phyloP scores from a whole-genome alignment of 2,113 vertebrate genomes.

The Falco punctatus region DNA sequence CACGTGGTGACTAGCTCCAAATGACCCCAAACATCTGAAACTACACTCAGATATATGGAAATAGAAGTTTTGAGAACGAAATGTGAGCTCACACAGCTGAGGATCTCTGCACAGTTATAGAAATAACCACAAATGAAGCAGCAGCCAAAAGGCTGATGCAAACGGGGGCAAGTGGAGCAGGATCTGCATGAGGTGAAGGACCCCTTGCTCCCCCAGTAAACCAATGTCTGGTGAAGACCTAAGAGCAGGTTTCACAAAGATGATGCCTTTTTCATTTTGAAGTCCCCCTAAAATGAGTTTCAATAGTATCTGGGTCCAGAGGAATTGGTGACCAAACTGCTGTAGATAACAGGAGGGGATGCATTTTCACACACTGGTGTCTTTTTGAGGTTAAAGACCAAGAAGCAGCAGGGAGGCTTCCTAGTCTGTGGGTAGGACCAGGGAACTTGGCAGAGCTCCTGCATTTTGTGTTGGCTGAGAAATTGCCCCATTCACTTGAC shows the following conservation, averaged over 20 bases:
- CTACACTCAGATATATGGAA: not conserved
- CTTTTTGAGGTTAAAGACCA: not conserved
- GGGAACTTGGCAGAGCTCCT: not conserved
- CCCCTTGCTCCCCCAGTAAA: not conserved
- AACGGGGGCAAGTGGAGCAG: not conserved
- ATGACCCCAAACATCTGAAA: not conserved
- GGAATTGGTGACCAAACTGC: not conserved
- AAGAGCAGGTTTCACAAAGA: not conserved
- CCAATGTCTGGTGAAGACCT: not conserved
- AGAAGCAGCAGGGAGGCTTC: conserved; percentile 33
- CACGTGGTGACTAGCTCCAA: not conserved
- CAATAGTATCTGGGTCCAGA: not conserved
- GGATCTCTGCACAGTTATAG: not conserved
- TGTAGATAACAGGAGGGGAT: not conserved
- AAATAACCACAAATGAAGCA: not conserved
- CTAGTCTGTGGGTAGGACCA: not conserved
- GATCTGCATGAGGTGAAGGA: not conserved
- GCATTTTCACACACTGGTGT: not conserved
- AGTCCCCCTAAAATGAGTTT: not conserved
- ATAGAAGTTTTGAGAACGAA: not conserved
- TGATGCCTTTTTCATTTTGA: not conserved
- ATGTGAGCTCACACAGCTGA: not conserved
- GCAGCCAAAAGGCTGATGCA: not conserved
- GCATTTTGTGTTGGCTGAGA: not conserved
- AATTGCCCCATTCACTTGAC: not conserved